Base-by-base conservation (phyloP, 2,797 vertebrate genomes). In the Helarctos malayanus region DNA sequence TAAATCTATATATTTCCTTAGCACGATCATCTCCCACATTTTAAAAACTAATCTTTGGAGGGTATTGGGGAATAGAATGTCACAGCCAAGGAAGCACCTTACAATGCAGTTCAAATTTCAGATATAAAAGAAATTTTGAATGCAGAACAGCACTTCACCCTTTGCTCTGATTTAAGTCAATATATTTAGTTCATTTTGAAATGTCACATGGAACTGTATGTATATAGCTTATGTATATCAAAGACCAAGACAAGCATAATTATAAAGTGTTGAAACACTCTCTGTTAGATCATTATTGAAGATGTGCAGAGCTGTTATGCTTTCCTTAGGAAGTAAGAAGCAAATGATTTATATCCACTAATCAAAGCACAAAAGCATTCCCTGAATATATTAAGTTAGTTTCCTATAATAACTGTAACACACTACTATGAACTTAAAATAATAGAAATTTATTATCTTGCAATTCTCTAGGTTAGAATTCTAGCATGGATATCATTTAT, bases 1-100 rank as follows among this genome's bases (percentile, higher is more conserved):
- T 88, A n/a, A 88, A 49, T 84, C 79, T 97, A 69, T 91, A 61
- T 47, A 75, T 61, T 93, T 97, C 35, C n/a, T 63, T 90, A 57
- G 23, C 19, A 59, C 47, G 52, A 76, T 49, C 21, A 71, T 19
- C 7, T n/a, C 10, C 14, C 8, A 54, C 5, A 73, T n/a, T 83
- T 88, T 75, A 54, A 4, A 29, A 54, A 54, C 65, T 93, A 82
- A 79, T 76, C 9, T 54, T 94, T 47, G 19, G 5, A 59, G 35
- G 2, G 21, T 47, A 82, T 11, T 45, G 16, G 14, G 12, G 29
- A 87, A 71, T 45, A 13, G 38, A 65, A 52, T 54, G 11, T 83
- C 29, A 68, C 2, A 78, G 38, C 13, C 35, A 47, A 79, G 3
- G 15, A 84, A 80, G 32, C 14, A 45, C 45, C 2, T 71, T 35